A percentile compares a stretch with the other conserved stretches of the same genome.
Evolutionary conservation across 2,797 vertebrate species (phyloP).

Genomic region (Sphaeramia orbicularis): DNA sequence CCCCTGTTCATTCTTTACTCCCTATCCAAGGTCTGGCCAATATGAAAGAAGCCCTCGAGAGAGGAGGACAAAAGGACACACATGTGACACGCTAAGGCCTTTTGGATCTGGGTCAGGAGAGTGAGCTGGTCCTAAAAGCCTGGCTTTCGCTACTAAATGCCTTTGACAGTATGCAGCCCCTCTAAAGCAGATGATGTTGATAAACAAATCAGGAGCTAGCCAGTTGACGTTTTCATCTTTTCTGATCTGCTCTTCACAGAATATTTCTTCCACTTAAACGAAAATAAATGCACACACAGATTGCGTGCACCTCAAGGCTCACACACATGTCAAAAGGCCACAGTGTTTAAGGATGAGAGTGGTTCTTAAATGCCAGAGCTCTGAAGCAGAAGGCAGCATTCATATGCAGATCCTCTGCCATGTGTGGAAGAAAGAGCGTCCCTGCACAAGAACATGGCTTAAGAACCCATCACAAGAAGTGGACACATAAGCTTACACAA

Average conservation of each 20-base stretch:
- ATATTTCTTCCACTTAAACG: background rate
- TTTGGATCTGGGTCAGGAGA: conserved; percentile 82
- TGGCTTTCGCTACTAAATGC: conserved; percentile 55
- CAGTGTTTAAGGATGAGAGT: conserved; percentile 21
- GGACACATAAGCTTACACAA: conserved; percentile 25
- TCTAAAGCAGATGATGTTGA: conserved; percentile 13
- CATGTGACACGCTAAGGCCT: conserved; percentile 73
- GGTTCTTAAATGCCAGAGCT: conserved; percentile 50
- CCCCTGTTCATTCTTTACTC: conserved; percentile 53
- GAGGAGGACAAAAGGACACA: conserved; percentile 73
- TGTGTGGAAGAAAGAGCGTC: conserved; percentile 58
- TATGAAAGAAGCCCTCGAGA: conserved; percentile 70
- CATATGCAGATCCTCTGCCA: conserved; percentile 78
- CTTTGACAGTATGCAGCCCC: conserved; percentile 57
- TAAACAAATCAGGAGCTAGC: background rate
- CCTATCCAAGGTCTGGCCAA: conserved; percentile 55
- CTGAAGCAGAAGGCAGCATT: conserved; percentile 79
- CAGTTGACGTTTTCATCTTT: background rate
- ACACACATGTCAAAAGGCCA: conserved; percentile 50
- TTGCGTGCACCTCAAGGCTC: background rate
- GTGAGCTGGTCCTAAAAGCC: conserved; percentile 64
- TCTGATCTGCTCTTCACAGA: background rate
- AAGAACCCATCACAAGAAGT: conserved; percentile 26
- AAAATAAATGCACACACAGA: conserved; percentile 9
- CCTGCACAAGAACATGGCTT: conserved; percentile 24